These are phyloP conservation scores for Diogma glabrata DNA, from an alignment of 2,888 invertebrate genomes.

Conservation along the genomic window DNA sequence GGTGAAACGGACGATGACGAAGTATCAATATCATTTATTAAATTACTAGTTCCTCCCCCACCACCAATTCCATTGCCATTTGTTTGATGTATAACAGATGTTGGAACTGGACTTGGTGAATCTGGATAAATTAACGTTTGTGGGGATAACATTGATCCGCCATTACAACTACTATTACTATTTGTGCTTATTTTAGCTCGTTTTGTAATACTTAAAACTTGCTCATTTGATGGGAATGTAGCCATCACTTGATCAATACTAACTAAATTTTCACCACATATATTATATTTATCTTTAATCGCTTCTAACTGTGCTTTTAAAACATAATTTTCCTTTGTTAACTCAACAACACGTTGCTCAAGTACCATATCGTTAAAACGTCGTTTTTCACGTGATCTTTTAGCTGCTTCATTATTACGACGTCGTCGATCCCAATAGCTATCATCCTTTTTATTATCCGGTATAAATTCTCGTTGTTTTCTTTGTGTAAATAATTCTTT, in stretches of 20 bases:
- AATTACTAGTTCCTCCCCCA: too few species aligned
- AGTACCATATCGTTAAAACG: slow-evolving; percentile 94
- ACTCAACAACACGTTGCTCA: slow-evolving; percentile 84
- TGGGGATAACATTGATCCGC: slow-evolving; percentile 21
- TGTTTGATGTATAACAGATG: slow-evolving; percentile 49
- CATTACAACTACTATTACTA: slow-evolving; percentile 23
- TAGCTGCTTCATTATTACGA: slow-evolving; percentile 94
- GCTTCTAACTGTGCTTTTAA: slow-evolving; percentile 86
- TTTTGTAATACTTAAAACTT: slow-evolving; percentile 73
- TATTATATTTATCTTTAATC: slow-evolving; percentile 86
- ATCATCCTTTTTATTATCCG: slow-evolving; percentile 92
- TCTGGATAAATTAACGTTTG: slow-evolving; percentile 45
- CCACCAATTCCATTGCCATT: too few species aligned
- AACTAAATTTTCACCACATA: slow-evolving; percentile 74
- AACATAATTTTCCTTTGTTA: slow-evolving; percentile 91
- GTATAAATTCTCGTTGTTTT: slow-evolving; percentile 93
- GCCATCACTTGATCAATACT: slow-evolving; percentile 83
- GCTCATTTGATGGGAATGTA: slow-evolving; percentile 71
- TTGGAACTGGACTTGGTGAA: slow-evolving; percentile 44
- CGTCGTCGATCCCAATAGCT: slow-evolving; percentile 95
- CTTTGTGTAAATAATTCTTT: slow-evolving; percentile 81
- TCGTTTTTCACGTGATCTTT: slow-evolving; percentile 90
- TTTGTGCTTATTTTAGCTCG: slow-evolving; percentile 40
- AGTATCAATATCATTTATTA: slow-evolving; percentile 15
- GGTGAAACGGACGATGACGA: slow-evolving; percentile 16